Base-by-base conservation (phyloP, 1,140 invertebrate species). In the Macrotrachela quadricornifera region DNA sequence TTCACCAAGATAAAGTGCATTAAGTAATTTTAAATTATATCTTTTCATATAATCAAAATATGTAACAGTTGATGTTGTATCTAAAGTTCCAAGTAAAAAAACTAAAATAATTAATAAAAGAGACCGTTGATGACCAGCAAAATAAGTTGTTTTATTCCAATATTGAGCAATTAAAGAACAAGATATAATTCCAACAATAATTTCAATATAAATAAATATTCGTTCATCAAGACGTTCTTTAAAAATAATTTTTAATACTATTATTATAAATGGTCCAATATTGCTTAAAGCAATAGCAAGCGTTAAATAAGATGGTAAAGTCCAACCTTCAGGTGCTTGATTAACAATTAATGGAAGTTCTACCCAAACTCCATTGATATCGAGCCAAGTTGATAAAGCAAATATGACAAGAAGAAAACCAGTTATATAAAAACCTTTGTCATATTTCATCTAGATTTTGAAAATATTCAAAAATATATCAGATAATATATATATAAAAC, bases 291-390 rank as follows among this genome's bases (percentile, higher is more conserved):
- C 84, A 15, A 86, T 78, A 50, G 83, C 74, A 41, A 88, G 72
- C 13, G 79, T 77, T 64, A 90, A 76, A 63, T 84, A 81, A 0
- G 85, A 82, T 0, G 86, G 82, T 40, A 94, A 71, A 59, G 73
- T 77, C 86, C 86, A 92, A 63, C 76, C 76, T 72, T 94, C 88
- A 0, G 87, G 87, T 40, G 85, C 76, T 13, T 68, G 71, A 49
- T 78, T 71, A 12, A 85, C 79, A 48, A 88, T 68, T 50, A 87
- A 67, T 0, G 85, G 85, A 14, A 59, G 36, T 46, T 59, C 58
- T 38, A 85, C 79, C 67, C 79, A 90, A 51, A 85, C 74, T 4
- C 82, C 82, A 67, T 85, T 87, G 17, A 87, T 76, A 16, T 80
- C 78, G 51, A 87, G 72, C 85, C 85, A 88, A n/a, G 83, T 30